Base-by-base conservation (phyloP, 2,113 vertebrate genomes). In the Ammospiza caudacuta region DNA sequence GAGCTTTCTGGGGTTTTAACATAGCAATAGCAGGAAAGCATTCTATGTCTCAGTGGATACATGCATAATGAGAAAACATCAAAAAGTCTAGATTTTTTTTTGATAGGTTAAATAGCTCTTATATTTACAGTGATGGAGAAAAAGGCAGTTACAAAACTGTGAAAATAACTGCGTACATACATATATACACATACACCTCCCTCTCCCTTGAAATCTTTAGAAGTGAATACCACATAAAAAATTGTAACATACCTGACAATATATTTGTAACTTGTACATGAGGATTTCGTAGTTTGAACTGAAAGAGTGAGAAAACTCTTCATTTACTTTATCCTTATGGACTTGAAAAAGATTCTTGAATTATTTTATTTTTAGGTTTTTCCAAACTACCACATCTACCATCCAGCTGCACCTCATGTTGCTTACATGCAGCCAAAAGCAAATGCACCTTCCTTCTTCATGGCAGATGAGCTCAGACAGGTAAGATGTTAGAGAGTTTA, bases 381-480 rank as follows among this genome's bases (percentile, higher is more conserved):
- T 98, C 99, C 99, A 95, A 99, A 99, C 81, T 99, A 99, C 96
- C 99, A 99, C 94, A 98, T 99, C 97, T 99, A 99, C 86, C 99
- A 99, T 97, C 99, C 99, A 94, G 99, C 99, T 44, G 99, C 99
- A 67, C 99, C 99, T 94, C 99, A 99, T 63, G 99, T 99, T 98
- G 99, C 99, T 93, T 99, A 99, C 91, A 99, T 99, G 99, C 99
- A 99, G 90, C 99, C 99, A 27, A 99, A 99, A 98, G 99, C 99
- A 87, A 99, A 99, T 55, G 99, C 99, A 95, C 99, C 99, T 94
- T 99, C 99, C 66, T 99, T 99, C 97, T 99, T 99, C 93, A 99
- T 99, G 99, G 98, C 99, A 29, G 99, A 99, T 86, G 99, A 99
- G 93, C 99, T 99, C 68, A 98, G 99, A 97, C 99, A 99, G 99